These are phyloP conservation scores for Eleutherodactylus coqui DNA, from an alignment of 2,797 vertebrate species.

Conservation along the genomic window DNA sequence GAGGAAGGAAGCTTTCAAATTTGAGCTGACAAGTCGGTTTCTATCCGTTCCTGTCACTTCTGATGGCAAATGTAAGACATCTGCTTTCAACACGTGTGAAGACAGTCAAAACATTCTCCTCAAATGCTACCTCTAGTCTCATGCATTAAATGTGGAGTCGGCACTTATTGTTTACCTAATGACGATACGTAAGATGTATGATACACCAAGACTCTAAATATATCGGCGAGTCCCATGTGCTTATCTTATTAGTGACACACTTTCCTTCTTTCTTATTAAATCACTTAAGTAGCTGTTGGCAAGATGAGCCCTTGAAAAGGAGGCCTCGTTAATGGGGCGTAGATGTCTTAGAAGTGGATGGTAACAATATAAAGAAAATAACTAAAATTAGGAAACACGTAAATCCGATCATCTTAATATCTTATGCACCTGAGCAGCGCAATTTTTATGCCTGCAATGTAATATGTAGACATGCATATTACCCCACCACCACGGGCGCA, in stretches of 20 bases:
- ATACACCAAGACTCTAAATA: conserved; percentile 13
- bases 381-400: neutral
- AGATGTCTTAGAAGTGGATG: neutral
- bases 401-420: neutral
- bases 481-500: too few relatives aligned
- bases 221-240: neutral
- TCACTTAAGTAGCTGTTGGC: conserved; percentile 5
- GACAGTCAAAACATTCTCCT: neutral
- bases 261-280: neutral
- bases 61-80: conserved; percentile 29
- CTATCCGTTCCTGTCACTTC: neutral
- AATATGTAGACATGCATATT: too few relatives aligned
- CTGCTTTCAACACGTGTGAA: conserved; percentile 23
- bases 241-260: conserved; percentile 19
- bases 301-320: neutral
- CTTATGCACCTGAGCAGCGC: neutral
- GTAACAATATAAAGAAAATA: neutral
- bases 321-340: neutral
- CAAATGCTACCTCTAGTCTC: neutral
- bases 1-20: conserved; percentile 34
- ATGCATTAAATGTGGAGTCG: neutral
- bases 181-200: neutral
- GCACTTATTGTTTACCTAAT: conserved; percentile 6
- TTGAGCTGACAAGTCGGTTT: neutral
- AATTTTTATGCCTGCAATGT: neutral